phyloP scores from a whole-genome alignment of 2,888 invertebrate genomes.

The Panzeria rudis region DNA sequence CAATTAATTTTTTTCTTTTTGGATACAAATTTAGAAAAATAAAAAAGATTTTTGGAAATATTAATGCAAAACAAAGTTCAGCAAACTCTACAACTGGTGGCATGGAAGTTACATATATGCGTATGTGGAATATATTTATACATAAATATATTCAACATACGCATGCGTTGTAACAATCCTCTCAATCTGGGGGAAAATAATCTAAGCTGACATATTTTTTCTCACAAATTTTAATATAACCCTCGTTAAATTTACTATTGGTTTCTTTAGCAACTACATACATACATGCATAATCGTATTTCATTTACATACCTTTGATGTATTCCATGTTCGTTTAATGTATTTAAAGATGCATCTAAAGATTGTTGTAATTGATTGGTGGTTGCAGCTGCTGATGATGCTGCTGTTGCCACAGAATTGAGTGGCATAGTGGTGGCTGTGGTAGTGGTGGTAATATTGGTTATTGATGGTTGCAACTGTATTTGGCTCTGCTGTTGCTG shows the following conservation, averaged over 20 bases:
- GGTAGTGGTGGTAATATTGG: conserved; percentile 8
- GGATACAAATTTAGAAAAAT: too few relatives aligned
- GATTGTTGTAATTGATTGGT: conserved; percentile 65
- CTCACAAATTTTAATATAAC: background rate
- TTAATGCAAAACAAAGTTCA: too few relatives aligned
- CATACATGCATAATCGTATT: background rate
- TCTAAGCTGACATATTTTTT: too few relatives aligned
- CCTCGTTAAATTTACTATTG: background rate
- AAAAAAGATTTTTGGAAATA: too few relatives aligned
- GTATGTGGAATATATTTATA: too few relatives aligned
- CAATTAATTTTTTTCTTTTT: too few relatives aligned
- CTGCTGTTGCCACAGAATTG: conserved; percentile 47
- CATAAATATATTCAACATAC: too few relatives aligned
- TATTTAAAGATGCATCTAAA: conserved; percentile 61
- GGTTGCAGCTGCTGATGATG: conserved; percentile 25
- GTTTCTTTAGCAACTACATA: background rate
- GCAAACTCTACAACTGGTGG: too few relatives aligned
- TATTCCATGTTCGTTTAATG: conserved; percentile 61
- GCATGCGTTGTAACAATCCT: too few relatives aligned
- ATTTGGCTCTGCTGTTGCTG: conserved; percentile 35
- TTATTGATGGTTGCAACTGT: conserved; percentile 46
- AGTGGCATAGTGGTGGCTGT: conserved; percentile 3
- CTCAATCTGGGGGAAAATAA: too few relatives aligned
- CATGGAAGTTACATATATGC: too few relatives aligned
- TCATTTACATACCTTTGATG: conserved; percentile 66